phyloP scores from a whole-genome alignment of 2,797 vertebrate species.

The Alcedo atthis region DNA sequence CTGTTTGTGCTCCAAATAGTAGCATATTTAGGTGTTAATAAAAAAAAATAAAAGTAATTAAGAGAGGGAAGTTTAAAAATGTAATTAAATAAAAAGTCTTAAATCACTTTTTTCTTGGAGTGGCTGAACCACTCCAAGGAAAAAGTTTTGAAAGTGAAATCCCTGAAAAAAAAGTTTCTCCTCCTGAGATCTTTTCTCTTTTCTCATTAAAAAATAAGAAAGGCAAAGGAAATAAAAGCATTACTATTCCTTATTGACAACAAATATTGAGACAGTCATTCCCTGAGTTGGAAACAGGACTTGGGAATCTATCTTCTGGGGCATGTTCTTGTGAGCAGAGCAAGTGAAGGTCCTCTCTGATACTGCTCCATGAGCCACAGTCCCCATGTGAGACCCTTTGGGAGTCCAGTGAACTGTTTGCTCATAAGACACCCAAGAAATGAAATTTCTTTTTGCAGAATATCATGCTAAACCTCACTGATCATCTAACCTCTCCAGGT shows the following conservation, averaged over 20 bases:
- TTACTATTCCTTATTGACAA: neutral
- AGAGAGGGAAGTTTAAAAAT: slow-evolving; percentile 79
- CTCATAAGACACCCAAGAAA: neutral
- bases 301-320: neutral
- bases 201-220: neutral
- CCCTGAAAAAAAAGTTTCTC: slow-evolving; percentile 43
- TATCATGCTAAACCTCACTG: neutral
- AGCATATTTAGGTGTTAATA: slow-evolving; percentile 81
- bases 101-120: neutral
- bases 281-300: neutral
- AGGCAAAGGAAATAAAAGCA: neutral
- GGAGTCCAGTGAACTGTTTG: neutral
- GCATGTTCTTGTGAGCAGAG: neutral
- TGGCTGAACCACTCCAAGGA: slow-evolving; percentile 30
- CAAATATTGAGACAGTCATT: neutral
- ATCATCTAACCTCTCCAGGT: neutral
- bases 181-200: neutral
- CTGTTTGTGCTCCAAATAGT: slow-evolving; percentile 82
- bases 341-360: neutral
- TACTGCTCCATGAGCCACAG: rapidly evolving
- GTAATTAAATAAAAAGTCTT: slow-evolving; percentile 75
- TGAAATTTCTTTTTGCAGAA: neutral
- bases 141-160: slow-evolving; percentile 66
- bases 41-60: slow-evolving; percentile 77
- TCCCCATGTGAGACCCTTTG: neutral